Conservation (phyloP, 2,888 invertebrate species). For the Ptychoptera albimana region DNA sequence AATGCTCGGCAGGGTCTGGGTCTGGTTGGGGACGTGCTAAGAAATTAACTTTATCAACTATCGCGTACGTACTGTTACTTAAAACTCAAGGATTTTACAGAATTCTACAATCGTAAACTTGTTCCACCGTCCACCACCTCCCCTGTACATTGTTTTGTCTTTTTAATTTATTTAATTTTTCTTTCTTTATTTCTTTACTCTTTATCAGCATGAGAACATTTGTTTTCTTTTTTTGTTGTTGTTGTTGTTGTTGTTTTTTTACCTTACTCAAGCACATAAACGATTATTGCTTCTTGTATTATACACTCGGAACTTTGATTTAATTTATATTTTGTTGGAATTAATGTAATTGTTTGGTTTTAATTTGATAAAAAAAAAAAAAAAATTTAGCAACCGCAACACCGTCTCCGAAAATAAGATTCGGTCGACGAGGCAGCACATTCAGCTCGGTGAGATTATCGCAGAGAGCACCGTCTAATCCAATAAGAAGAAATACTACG, state of each 20-base stretch:
- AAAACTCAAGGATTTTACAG: neutral
- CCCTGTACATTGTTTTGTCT: neutral
- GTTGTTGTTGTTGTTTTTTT: too few species aligned
- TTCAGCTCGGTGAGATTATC: conserved; percentile 41
- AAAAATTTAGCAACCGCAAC: conserved; percentile 24
- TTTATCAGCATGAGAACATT: too few species aligned
- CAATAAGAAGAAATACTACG: conserved; percentile 40
- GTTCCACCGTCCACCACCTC: neutral
- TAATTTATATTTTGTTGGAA: neutral
- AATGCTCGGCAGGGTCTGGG: neutral
- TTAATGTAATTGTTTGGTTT: too few species aligned
- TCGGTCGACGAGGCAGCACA: conserved; percentile 30
- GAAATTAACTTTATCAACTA: conserved; percentile 10
- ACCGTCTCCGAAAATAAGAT: conserved; percentile 28
- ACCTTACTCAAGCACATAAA: neutral
- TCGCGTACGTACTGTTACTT: conserved; percentile 10
- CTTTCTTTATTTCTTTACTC: too few species aligned
- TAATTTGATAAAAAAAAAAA: neutral
- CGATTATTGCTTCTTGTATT: too few species aligned
- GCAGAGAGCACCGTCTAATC: conserved; percentile 33
- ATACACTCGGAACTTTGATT: too few species aligned
- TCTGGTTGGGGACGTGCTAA: conserved; percentile 10
- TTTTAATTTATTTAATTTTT: neutral
- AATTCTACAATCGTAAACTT: neutral
- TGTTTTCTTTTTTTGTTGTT: too few species aligned